A percentile compares a stretch with the other conserved stretches of the same genome.
Evolutionary conservation across 2,113 vertebrate species (phyloP).

Genomic region (Tragelaphus buxtoni): DNA sequence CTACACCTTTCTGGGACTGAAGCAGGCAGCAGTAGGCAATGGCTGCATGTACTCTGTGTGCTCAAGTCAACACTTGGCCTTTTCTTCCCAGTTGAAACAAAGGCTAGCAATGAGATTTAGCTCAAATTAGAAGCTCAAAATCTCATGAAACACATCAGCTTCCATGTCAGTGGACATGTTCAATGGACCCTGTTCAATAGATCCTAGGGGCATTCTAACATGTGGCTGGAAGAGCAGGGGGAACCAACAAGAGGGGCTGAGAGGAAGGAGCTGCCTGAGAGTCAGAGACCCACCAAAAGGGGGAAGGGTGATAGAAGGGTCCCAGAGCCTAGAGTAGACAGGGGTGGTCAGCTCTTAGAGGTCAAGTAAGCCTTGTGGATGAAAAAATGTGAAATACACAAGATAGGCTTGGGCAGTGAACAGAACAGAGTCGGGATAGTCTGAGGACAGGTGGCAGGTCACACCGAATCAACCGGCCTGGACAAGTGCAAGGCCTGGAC

Average conservation of each 20-base stretch:
- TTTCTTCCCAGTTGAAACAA: neutral
- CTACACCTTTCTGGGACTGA: neutral
- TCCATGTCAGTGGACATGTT: neutral
- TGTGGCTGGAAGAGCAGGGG: too few relatives aligned
- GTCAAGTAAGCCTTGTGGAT: neutral
- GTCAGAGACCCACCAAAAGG: neutral
- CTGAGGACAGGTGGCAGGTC: neutral
- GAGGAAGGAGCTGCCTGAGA: neutral
- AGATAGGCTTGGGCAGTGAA: neutral
- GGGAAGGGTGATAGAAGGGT: rapidly evolving
- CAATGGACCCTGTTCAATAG: neutral
- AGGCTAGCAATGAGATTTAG: neutral
- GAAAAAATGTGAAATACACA: neutral
- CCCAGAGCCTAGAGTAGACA: neutral
- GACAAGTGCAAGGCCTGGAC: neutral
- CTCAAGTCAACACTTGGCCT: neutral
- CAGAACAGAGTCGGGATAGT: neutral
- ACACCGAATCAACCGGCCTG: neutral
- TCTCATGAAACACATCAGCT: neutral
- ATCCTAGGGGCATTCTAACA: neutral
- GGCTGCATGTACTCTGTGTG: neutral
- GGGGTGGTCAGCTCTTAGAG: neutral
- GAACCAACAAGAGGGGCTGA: too few relatives aligned
- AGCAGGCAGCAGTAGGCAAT: neutral
- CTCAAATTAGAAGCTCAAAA: neutral